These are phyloP conservation scores for Thereva unica DNA, from an alignment of 2,888 invertebrate genomes.

Conservation along the genomic window DNA sequence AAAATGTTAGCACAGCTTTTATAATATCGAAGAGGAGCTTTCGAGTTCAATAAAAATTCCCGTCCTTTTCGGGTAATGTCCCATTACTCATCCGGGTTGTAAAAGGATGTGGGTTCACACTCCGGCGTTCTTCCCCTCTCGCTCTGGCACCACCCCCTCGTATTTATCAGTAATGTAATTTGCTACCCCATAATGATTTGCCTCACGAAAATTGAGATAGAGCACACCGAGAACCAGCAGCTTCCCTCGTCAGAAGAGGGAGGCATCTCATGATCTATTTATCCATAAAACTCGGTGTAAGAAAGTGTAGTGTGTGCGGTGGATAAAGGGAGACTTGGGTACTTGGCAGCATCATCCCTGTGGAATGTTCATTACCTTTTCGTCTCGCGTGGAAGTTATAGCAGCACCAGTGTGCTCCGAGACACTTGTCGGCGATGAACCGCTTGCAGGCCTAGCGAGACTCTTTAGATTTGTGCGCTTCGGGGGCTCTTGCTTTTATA, in stretches of 20 bases:
- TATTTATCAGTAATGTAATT: slow-evolving; percentile 4
- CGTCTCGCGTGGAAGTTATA: neutral
- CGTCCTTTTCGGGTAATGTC: neutral
- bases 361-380: slow-evolving; percentile 9
- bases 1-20: too few relatives aligned
- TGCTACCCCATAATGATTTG: neutral
- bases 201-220: slow-evolving; percentile 10
- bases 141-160: neutral
- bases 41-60: slow-evolving; percentile 25
- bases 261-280: slow-evolving; percentile 28
- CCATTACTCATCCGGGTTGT: slow-evolving; percentile 19
- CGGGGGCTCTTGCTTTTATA: neutral
- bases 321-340: slow-evolving; percentile 1
- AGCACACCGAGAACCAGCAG: slow-evolving; percentile 8
- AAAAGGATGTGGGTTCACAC: neutral
- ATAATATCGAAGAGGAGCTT: slow-evolving; percentile 5
- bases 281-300: slow-evolving; percentile 11
- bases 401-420: slow-evolving; percentile 13
- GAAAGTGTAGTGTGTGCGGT: neutral
- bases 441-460: too few relatives aligned
- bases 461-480: neutral
- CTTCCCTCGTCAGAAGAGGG: neutral
- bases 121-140: too few relatives aligned
- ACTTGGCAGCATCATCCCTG: neutral
- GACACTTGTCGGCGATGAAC: slow-evolving; percentile 22